phyloP scores from a whole-genome alignment of 2,113 vertebrate species.

The Paedocypris sp. region DNA sequence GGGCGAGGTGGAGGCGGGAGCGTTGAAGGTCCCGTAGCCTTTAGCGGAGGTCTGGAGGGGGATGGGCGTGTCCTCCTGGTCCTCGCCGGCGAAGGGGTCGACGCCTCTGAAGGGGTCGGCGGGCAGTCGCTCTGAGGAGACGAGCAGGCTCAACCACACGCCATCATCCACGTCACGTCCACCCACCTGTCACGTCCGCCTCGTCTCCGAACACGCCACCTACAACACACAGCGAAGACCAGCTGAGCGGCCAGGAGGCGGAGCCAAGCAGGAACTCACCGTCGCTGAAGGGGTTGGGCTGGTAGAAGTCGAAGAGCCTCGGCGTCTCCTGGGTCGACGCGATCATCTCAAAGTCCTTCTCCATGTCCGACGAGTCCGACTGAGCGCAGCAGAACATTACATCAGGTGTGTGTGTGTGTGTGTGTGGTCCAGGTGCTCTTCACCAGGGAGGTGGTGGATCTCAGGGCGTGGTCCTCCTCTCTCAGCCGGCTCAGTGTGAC shows the following conservation, averaged over 20 bases:
- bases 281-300: slow-evolving; percentile 81
- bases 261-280: slow-evolving; percentile 63
- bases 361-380: slow-evolving; percentile 33
- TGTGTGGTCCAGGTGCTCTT: too few species aligned
- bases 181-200: too few species aligned
- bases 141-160: too few species aligned
- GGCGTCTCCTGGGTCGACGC: slow-evolving; percentile 46
- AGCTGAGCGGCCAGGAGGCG: too few species aligned
- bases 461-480: slow-evolving; percentile 70
- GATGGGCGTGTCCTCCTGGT: not conserved
- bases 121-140: too few species aligned
- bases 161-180: too few species aligned
- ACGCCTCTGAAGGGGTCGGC: too few species aligned
- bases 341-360: slow-evolving; percentile 33
- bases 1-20: not conserved
- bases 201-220: not conserved
- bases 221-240: too few species aligned
- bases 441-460: slow-evolving; percentile 67
- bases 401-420: not conserved
- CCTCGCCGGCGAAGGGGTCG: slow-evolving; percentile 1
- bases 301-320: slow-evolving; percentile 81
- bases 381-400: not conserved
- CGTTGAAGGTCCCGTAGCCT: not conserved
- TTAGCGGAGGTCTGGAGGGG: not conserved
- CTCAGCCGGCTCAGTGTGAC: slow-evolving; percentile 54